phyloP scores from a whole-genome alignment of 2,888 invertebrate genomes.

The Ypsolopha sequella region DNA sequence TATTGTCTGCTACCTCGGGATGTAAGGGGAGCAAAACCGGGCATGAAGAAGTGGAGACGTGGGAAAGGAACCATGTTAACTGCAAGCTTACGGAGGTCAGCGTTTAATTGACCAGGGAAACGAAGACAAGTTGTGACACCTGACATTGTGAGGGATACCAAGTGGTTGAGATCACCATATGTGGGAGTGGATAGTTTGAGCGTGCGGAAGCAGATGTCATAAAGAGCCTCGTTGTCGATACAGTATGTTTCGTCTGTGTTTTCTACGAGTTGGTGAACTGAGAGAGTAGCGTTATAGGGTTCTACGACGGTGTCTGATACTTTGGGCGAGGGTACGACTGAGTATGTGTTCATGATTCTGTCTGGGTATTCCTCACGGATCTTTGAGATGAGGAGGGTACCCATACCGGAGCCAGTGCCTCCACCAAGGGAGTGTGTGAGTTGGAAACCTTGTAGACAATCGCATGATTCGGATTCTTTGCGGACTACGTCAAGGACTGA shows the following conservation, averaged over 20 bases:
- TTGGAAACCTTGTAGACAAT: slow-evolving; percentile 92
- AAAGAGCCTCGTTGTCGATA: slow-evolving; percentile 75
- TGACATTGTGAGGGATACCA: slow-evolving; percentile 90
- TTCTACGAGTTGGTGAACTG: slow-evolving; percentile 89
- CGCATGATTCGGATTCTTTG: slow-evolving; percentile 91
- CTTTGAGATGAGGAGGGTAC: slow-evolving; percentile 87
- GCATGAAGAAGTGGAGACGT: slow-evolving; percentile 91
- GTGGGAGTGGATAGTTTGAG: slow-evolving; percentile 88
- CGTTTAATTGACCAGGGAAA: slow-evolving; percentile 94
- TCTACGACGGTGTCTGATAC: slow-evolving; percentile 76
- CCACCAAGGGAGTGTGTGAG: slow-evolving; percentile 81
- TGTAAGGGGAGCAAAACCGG: slow-evolving; percentile 87
- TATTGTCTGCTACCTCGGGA: slow-evolving; percentile 92
- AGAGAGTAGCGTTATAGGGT: slow-evolving; percentile 90
- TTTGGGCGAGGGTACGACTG: slow-evolving; percentile 88
- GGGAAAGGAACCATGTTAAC: slow-evolving; percentile 91
- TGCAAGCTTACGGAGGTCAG: slow-evolving; percentile 91
- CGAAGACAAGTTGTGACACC: slow-evolving; percentile 87
- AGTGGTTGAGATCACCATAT: slow-evolving; percentile 91
- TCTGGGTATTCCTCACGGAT: slow-evolving; percentile 94
- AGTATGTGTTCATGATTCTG: slow-evolving; percentile 88
- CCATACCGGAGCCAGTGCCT: slow-evolving; percentile 68
- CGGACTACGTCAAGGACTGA: slow-evolving; percentile 88
- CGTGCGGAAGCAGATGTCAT: slow-evolving; percentile 91
- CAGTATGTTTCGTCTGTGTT: slow-evolving; percentile 93